Evolutionary conservation across 2,797 vertebrate genomes (phyloP), one percentile per base, ranked within the genome.

Genomic region (Phylloscopus collybita): DNA sequence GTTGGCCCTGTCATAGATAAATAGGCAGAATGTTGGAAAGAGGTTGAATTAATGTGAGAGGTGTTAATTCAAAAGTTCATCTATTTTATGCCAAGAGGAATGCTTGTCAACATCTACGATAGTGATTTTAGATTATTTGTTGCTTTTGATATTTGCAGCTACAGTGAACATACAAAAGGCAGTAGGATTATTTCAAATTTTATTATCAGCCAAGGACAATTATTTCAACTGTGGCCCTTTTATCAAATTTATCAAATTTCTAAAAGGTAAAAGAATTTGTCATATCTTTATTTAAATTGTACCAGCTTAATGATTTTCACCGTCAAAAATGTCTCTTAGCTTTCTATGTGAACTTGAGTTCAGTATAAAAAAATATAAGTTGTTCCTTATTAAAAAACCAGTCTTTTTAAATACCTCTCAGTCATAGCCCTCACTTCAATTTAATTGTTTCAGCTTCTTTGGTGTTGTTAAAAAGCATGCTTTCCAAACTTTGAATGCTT

Each of bases 1-100:
- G 14, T 16, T 80, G n/a, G 5, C 0, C 0, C 9, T 34, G 11
- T 12, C 67, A 36, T 13, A 45, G 16, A 34, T 61, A 45, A 53
- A 34, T 12, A 51, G 54, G 38, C 12, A 49, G 9, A 32, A 57
- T 50, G 18, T 16, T 64, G 38, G 38, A 75, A 82, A 73, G 12
- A 67, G 5, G 5, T 21, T 60, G 16, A 85, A 67, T 38, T 44
- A 27, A 22, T 26, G 13, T 6, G 32, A 32, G 16, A 42, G 5
- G 11, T 75, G 36, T 7, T 44, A 44, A 59, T 78, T 86, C 25
- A 17, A 34, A 80, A 70, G 9, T 49, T 19, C 7, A 2, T 80
- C 5, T 47, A 44, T 54, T 88, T 88, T 78, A 49, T 11, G 8
- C 5, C 3, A 67, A 30, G 11, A 66, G 22, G 6, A 90, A 74